These are phyloP conservation scores for Labia minor DNA, from an alignment of 2,888 invertebrate species.

Conservation along the genomic window DNA sequence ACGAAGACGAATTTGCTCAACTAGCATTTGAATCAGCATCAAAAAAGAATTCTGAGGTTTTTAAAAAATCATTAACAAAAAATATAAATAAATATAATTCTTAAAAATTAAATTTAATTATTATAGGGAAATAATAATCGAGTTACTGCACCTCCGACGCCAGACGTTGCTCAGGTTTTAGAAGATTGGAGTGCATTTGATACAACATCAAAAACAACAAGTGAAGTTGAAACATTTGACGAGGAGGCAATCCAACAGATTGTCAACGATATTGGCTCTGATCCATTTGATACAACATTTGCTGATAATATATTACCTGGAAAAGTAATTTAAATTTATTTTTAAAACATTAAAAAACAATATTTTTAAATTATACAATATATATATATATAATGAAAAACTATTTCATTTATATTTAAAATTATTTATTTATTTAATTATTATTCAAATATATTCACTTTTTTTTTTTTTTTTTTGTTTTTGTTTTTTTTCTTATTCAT, in stretches of 20 bases:
- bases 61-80: background rate
- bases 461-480: too few relatives aligned
- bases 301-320: conserved; percentile 63
- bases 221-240: conserved; percentile 21
- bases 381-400: background rate
- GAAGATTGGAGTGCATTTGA: conserved; percentile 15
- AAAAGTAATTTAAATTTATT: conserved; percentile 31
- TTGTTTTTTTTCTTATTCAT: too few relatives aligned
- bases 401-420: too few relatives aligned
- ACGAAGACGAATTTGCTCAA: conserved; percentile 63
- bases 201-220: background rate
- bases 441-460: too few relatives aligned
- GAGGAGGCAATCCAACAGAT: conserved; percentile 15
- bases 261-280: conserved; percentile 42
- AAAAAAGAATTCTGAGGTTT: conserved; percentile 33
- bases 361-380: background rate
- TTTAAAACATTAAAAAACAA: background rate
- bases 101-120: background rate
- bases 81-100: background rate
- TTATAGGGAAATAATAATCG: background rate
- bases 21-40: conserved; percentile 65
- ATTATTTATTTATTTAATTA: too few relatives aligned
- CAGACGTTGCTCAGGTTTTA: conserved; percentile 15
- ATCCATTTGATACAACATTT: conserved; percentile 79
- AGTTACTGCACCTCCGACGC: background rate